Conservation (phyloP, 2,797 vertebrate genomes). For the Triplophysa yarkandensis region DNA sequence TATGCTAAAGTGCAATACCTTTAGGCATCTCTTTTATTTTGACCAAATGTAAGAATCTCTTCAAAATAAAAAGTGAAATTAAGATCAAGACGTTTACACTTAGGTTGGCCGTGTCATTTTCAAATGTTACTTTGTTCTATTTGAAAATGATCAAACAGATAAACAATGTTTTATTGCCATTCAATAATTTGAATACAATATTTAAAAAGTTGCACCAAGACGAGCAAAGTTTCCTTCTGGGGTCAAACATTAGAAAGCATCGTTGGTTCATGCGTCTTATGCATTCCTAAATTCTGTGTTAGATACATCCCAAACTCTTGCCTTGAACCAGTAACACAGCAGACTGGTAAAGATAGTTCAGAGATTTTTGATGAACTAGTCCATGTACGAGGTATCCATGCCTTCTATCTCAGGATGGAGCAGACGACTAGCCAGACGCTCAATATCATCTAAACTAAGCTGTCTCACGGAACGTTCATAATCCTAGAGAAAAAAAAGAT, state of each 20-base stretch:
- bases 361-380: slow-evolving; percentile 54
- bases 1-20: slow-evolving; percentile 14
- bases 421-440: slow-evolving; percentile 81
- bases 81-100: slow-evolving; percentile 43
- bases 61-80: slow-evolving; percentile 41
- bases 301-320: background rate
- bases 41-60: slow-evolving; percentile 43
- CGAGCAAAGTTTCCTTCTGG: background rate
- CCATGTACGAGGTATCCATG: slow-evolving; percentile 83
- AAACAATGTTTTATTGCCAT: slow-evolving; percentile 14
- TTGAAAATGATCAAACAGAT: background rate
- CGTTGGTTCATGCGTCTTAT: background rate
- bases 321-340: background rate
- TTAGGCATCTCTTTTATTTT: slow-evolving; percentile 18
- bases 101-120: background rate
- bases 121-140: background rate
- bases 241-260: background rate
- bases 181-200: slow-evolving; percentile 45
- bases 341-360: background rate
- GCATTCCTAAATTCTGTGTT: background rate
- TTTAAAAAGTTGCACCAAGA: slow-evolving; percentile 51
- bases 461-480: slow-evolving; percentile 83
- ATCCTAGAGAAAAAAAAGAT: slow-evolving; percentile 63
- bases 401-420: slow-evolving; percentile 77
- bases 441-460: slow-evolving; percentile 86